Conservation (phyloP, 2,797 vertebrate species). For the Micropoecilia bifurca region DNA sequence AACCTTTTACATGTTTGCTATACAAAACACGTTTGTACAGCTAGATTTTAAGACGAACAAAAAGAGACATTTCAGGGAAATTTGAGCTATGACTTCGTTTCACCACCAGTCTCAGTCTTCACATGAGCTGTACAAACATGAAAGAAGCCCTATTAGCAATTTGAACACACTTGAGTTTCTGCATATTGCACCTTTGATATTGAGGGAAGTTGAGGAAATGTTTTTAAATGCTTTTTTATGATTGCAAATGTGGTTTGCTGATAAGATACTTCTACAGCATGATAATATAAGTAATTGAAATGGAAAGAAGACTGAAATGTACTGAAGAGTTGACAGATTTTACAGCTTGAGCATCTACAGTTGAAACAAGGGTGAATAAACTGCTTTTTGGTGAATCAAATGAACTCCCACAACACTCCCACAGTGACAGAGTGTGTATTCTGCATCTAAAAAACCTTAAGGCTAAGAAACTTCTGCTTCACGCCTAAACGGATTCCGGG, state of each 20-base stretch:
- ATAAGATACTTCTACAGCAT: background rate
- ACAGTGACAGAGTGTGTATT: background rate
- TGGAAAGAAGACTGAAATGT: background rate
- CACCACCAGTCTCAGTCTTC: background rate
- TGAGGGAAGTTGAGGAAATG: background rate
- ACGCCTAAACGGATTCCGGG: slow-evolving; percentile 11
- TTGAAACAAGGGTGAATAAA: slow-evolving; percentile 5
- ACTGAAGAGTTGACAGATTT: slow-evolving; percentile 23
- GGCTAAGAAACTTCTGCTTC: slow-evolving; percentile 22
- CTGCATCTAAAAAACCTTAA: background rate
- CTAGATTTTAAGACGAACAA: background rate
- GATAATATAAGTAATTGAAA: background rate
- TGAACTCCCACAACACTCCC: slow-evolving; percentile 8
- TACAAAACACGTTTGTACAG: background rate
- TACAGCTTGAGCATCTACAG: slow-evolving; percentile 29
- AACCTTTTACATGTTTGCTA: no score
- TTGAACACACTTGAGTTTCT: background rate
- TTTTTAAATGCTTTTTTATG: background rate
- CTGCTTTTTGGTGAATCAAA: slow-evolving; percentile 11
- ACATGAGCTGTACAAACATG: background rate
- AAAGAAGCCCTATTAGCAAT: background rate
- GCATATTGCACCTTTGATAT: background rate
- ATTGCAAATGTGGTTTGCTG: background rate
- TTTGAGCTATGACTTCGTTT: background rate
- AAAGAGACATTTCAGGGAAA: background rate